phyloP scores from a whole-genome alignment of 2,888 invertebrate genomes.

The Drosophila anceps region DNA sequence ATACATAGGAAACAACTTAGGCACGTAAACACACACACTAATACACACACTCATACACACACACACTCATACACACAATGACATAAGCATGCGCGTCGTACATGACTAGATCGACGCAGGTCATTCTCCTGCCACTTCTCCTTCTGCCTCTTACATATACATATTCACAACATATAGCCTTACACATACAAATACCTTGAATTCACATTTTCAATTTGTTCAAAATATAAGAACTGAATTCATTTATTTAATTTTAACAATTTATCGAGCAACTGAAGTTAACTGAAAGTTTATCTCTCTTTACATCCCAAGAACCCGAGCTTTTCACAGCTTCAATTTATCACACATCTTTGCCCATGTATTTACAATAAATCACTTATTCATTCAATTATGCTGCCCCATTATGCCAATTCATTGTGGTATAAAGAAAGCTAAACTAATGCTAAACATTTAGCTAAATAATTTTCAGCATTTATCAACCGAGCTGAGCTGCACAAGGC shows the following conservation, averaged over 20 bases:
- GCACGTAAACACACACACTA: no score
- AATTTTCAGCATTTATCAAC: conserved; percentile 48
- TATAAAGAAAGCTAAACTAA: conserved; percentile 6
- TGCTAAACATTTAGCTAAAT: conserved; percentile 14
- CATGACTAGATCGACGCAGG: no score
- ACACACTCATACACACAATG: no score
- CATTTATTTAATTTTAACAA: background rate
- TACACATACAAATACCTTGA: no score
- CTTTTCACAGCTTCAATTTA: background rate
- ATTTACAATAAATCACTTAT: background rate
- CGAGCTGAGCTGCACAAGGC: conserved; percentile 24
- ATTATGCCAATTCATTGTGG: conserved; percentile 37
- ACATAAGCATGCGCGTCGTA: no score
- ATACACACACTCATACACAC: no score
- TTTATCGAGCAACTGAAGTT: background rate
- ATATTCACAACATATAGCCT: no score
- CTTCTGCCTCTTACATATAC: no score
- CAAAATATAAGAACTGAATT: background rate
- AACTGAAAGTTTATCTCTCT: background rate
- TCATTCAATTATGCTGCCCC: conserved; percentile 18
- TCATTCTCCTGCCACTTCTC: no score
- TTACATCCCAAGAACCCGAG: background rate
- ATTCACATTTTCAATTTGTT: no score
- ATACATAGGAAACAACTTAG: no score
- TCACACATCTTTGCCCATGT: background rate